phyloP scores from a whole-genome alignment of 2,888 invertebrate species.

The Yponomeuta plumbellus region DNA sequence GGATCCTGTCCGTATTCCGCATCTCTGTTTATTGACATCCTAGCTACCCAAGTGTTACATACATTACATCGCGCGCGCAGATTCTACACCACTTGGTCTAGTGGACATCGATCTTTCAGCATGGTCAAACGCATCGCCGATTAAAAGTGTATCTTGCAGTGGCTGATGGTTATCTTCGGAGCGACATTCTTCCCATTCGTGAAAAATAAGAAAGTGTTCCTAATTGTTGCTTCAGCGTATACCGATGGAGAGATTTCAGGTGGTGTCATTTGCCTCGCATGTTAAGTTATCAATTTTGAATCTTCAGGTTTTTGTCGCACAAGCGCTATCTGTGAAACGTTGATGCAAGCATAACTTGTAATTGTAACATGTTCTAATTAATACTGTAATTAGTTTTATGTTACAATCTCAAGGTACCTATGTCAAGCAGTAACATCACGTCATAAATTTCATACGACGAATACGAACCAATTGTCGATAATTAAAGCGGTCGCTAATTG shows the following conservation, averaged over 20 bases:
- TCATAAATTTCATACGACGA: background rate
- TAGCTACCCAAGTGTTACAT: background rate
- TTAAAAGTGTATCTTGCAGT: background rate
- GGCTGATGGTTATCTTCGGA: conserved; percentile 36
- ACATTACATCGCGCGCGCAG: background rate
- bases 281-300: conserved; percentile 20
- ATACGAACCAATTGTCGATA: background rate
- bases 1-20: conserved; percentile 39
- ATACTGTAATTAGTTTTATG: background rate
- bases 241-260: conserved; percentile 63
- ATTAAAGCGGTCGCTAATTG: conserved; percentile 34
- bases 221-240: conserved; percentile 29
- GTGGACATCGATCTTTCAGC: conserved; percentile 2
- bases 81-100: background rate
- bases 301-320: conserved; percentile 19
- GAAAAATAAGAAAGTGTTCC: conserved; percentile 48
- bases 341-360: no score
- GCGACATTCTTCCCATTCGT: conserved; percentile 34
- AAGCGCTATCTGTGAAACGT: background rate
- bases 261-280: conserved; percentile 25
- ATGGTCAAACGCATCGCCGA: conserved; percentile 13
- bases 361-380: no score
- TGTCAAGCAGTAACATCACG: background rate
- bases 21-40: conserved; percentile 7
- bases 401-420: background rate